phyloP scores from a whole-genome alignment of 2,113 vertebrate genomes.

The Gavia stellata region DNA sequence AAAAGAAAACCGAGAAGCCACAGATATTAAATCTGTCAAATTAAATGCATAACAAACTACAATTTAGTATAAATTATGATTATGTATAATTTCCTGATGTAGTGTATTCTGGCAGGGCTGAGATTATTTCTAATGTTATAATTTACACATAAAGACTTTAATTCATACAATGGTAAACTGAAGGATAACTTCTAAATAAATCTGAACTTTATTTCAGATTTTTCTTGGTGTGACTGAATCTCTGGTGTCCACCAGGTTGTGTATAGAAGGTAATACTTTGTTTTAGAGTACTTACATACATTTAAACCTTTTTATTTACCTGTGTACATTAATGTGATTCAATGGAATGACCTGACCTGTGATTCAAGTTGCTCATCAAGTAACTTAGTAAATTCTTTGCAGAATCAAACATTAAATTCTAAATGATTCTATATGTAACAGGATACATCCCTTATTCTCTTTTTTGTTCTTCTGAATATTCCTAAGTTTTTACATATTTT shows the following conservation, averaged over 20 bases:
- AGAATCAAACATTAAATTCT: background rate
- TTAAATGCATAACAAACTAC: background rate
- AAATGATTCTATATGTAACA: background rate
- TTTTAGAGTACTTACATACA: background rate
- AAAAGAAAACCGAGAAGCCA: background rate
- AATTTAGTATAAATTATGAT: background rate
- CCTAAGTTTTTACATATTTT: background rate
- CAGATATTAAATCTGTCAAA: background rate
- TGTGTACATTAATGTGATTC: background rate
- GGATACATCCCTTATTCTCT: background rate
- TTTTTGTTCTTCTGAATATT: background rate
- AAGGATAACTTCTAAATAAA: background rate
- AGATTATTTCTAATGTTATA: background rate
- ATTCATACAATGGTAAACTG: background rate
- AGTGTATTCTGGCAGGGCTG: fast-evolving
- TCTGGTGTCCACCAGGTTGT: background rate
- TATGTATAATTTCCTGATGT: background rate
- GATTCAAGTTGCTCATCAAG: background rate
- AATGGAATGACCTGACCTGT: background rate
- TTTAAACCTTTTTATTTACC: background rate
- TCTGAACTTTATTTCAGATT: background rate
- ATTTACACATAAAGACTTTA: background rate
- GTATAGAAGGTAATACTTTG: background rate
- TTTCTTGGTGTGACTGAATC: background rate
- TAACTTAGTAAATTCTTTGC: background rate